Evolutionary conservation across 1,140 invertebrate species (phyloP).

Genomic region (Camponotus vicinus): DNA sequence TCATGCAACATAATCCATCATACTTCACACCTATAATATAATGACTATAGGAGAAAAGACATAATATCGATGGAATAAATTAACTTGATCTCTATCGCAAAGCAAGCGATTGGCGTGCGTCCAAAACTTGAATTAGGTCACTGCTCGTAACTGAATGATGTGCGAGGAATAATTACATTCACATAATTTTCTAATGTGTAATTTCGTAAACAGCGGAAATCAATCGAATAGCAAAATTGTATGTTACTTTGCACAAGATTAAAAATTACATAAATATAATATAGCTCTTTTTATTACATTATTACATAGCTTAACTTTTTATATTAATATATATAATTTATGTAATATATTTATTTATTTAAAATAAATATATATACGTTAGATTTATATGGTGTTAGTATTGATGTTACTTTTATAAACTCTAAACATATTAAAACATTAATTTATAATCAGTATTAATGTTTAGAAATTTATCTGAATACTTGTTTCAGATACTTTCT

Average conservation of each 20-base stretch:
- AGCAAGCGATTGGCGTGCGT: slow-evolving; percentile 47
- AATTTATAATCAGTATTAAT: neutral
- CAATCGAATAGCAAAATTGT: neutral
- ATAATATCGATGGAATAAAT: slow-evolving; percentile 46
- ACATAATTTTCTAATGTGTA: slow-evolving; percentile 20
- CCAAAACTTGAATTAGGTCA: slow-evolving; percentile 61
- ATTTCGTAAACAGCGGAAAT: slow-evolving; percentile 2
- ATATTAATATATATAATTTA: neutral
- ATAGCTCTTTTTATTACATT: neutral
- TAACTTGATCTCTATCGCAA: slow-evolving; percentile 61
- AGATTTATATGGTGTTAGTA: neutral
- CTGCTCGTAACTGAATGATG: slow-evolving; percentile 27
- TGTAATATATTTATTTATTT: slow-evolving; percentile 9
- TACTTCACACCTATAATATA: slow-evolving; percentile 15
- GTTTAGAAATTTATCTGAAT: slow-evolving; percentile 13
- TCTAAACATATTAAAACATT: neutral
- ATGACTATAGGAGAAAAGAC: slow-evolving; percentile 28
- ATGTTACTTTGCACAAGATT: neutral
- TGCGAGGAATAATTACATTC: neutral
- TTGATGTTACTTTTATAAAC: neutral
- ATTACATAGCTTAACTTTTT: neutral
- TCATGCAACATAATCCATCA: slow-evolving; percentile 42
- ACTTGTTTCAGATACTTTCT: neutral
- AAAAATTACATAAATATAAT: neutral
- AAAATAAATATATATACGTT: neutral